These are phyloP conservation scores for Notocelia uddmanniana DNA, from an alignment of 2,888 invertebrate genomes.

Conservation along the genomic window DNA sequence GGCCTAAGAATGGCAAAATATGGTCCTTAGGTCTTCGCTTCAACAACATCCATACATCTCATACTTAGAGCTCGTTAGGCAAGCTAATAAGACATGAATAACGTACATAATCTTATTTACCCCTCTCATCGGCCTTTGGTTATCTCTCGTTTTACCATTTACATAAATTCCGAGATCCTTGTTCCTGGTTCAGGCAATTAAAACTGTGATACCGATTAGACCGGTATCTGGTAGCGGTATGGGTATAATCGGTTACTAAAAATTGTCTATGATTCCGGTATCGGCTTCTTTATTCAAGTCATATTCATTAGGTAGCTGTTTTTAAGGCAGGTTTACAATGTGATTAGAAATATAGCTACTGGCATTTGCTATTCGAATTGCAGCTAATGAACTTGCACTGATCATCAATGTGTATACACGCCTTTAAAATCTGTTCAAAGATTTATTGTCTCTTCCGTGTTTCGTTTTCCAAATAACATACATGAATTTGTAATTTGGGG, in stretches of 20 bases:
- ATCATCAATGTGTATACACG: too few relatives aligned
- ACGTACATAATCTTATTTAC: not conserved
- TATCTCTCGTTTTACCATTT: slow-evolving; percentile 4
- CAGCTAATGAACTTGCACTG: not conserved
- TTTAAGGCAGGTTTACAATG: not conserved
- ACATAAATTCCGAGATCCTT: slow-evolving; percentile 4
- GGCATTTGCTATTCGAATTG: not conserved
- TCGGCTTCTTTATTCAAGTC: slow-evolving; percentile 16
- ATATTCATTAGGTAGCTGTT: slow-evolving; percentile 19
- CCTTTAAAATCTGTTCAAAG: too few relatives aligned
- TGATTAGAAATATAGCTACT: not conserved
- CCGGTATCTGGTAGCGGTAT: slow-evolving; percentile 22
- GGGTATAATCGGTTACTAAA: slow-evolving; percentile 21
- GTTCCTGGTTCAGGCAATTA: slow-evolving; percentile 23
- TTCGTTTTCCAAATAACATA: too few relatives aligned
- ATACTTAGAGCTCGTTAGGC: too few relatives aligned
- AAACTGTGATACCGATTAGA: slow-evolving; percentile 27
- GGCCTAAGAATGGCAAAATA: too few relatives aligned
- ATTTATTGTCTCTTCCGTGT: too few relatives aligned
- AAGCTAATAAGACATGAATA: not conserved
- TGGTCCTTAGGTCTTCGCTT: too few relatives aligned
- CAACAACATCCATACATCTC: too few relatives aligned
- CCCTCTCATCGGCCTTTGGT: not conserved
- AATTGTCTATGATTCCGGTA: slow-evolving; percentile 9
- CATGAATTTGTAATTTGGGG: too few relatives aligned